phyloP scores from a whole-genome alignment of 1,140 invertebrate species.

The Semibalanus balanoides region DNA sequence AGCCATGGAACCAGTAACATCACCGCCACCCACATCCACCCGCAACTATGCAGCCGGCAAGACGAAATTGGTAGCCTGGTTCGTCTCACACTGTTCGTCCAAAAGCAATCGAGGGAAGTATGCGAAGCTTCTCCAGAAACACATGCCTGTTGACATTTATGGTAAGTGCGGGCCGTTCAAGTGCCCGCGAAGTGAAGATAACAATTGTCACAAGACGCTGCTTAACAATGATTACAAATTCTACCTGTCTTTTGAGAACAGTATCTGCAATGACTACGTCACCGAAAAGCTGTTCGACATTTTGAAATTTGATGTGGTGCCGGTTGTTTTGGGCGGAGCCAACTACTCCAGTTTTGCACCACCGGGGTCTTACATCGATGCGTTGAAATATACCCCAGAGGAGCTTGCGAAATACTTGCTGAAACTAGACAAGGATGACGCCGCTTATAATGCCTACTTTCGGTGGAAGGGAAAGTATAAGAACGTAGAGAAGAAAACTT shows the following conservation, averaged over 20 bases:
- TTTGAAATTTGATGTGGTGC: constrained; percentile 37
- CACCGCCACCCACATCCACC: not conserved
- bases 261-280: constrained; percentile 28
- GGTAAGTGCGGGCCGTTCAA: constrained; percentile 29
- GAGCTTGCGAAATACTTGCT: constrained; percentile 14
- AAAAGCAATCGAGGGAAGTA: constrained; percentile 30
- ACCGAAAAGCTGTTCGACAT: constrained; percentile 28
- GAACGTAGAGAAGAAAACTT: not conserved
- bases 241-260: constrained; percentile 37
- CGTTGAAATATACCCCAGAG: constrained; percentile 16
- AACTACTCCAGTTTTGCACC: constrained; percentile 43
- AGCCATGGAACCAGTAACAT: constrained; percentile 16
- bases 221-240: constrained; percentile 29
- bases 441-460: constrained; percentile 13
- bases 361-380: constrained; percentile 46
- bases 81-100: constrained; percentile 36
- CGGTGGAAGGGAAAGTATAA: constrained; percentile 5
- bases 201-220: not conserved
- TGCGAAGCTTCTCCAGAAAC: constrained; percentile 29
- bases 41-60: constrained; percentile 16
- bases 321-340: constrained; percentile 48
- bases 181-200: constrained; percentile 7
- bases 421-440: constrained; percentile 13
- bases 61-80: constrained; percentile 29
- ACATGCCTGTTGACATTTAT: constrained; percentile 36